Evolutionary conservation across 2,888 invertebrate species (phyloP), one percentile per base, ranked within the genome.

Genomic region (Platynereis dumerilii): DNA sequence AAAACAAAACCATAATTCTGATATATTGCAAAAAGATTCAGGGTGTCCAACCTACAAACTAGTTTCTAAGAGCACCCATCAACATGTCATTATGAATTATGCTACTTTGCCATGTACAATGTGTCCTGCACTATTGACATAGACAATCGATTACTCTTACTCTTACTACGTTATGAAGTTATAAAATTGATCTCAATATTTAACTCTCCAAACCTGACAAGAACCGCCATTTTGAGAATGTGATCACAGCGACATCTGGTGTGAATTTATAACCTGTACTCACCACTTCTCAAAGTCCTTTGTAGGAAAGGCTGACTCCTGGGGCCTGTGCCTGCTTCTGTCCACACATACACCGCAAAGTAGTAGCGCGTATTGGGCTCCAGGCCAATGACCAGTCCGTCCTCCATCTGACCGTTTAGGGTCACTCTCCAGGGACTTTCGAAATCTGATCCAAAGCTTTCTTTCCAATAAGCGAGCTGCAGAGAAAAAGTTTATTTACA

Each of bases 311-410:
- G 88, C 86, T 96, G 95, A 85, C 95, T 95, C 82, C 96, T 96
- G 0, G 95, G 94, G 2, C 97, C 96, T 84, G 96, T 96, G 1
- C 97, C 96, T 1, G 96, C 96, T 0, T 92, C 90, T 86, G 96
- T 97, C 79, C 93, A 96, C 0, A 94, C 96, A 94, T 96, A 96
- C 1, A 93, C 92, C 87, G 94, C 76, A 0, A 96, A 94, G 78
- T 88, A 91, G 85, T 97, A 98, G 80, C 94, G 92, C 0, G 92
- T 94, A 82, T 96, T 92, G 0, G 96, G 94, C 76, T 92, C 91
- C 58, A 98, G 86, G 73, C 97, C 97, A 17, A 96, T 95, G 78
- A 98, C 92, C 1, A 95, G 86, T 0, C 96, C 93, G 91, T 92
- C 92, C 58, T 92, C 90, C 60, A 90, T 88, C 1, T 91, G 92